These are phyloP conservation scores for Chionoecetes opilio DNA, from an alignment of 1,140 invertebrate species.

Conservation along the genomic window DNA sequence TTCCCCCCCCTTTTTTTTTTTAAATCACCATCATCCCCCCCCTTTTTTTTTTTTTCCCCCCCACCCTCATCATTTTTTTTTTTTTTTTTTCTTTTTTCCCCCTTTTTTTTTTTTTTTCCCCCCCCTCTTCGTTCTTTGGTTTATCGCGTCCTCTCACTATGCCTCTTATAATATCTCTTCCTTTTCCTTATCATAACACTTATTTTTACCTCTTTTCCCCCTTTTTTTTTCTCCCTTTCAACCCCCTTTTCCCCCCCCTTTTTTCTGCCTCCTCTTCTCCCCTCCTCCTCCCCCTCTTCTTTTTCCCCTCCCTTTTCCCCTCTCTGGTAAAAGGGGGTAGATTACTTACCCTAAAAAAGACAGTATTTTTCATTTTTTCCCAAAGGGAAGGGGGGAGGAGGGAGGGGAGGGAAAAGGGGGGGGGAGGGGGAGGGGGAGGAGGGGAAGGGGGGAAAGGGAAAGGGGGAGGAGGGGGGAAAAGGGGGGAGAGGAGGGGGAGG, in stretches of 20 bases:
- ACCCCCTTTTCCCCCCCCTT: background rate
- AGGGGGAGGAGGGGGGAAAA: too few species aligned
- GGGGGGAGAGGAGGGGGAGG: too few species aligned
- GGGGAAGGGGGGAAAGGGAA: too few species aligned
- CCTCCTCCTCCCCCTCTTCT: background rate
- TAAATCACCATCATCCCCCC: too few species aligned
- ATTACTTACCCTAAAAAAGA: too few species aligned
- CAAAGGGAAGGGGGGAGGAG: too few species aligned
- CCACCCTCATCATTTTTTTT: too few species aligned
- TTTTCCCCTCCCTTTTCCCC: background rate
- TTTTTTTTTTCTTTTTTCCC: background rate
- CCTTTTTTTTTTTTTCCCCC: too few species aligned
- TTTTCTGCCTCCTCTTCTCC: background rate
- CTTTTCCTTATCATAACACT: background rate
- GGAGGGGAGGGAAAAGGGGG: too few species aligned
- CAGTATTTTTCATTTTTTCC: too few species aligned
- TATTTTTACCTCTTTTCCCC: background rate
- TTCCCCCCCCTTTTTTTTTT: too few species aligned
- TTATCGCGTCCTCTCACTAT: background rate
- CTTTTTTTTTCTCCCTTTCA: background rate
- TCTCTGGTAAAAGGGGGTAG: background rate
- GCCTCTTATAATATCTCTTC: background rate
- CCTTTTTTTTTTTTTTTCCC: background rate
- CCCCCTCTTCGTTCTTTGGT: background rate
- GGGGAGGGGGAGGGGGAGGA: too few species aligned